Evolutionary conservation across 2,888 invertebrate genomes (phyloP), one percentile per base, ranked within the genome.

Genomic region (Scaptomyza reducta): DNA sequence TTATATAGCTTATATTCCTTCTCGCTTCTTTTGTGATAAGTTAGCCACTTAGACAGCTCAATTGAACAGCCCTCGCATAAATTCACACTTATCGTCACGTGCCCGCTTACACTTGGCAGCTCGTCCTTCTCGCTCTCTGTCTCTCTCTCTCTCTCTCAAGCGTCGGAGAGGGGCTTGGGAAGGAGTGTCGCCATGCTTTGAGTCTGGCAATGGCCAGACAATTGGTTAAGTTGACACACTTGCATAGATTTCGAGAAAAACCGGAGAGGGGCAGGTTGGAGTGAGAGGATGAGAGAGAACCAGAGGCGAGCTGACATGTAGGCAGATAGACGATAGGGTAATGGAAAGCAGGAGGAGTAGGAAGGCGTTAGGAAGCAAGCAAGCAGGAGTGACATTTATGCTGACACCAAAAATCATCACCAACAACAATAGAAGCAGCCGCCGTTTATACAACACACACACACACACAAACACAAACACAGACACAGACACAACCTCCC

Each of bases 401-500:
- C 81, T 81, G 81, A 81, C 81, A 82, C 79, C 71, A 68, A 85
- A 85, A 85, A 79, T 82, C 76, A 81, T 85, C 79, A 63, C 64
- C 79, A 81, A 55, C 70, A 72, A 59, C 75, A 77, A 59, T 57
- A 14, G 25, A 13, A 14, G 11, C 31, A 27, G 38, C 62, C 51
- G 31, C 18, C 18, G 33, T 33, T 49, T 22, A 16, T 40, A 16
- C 51, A 13, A 2, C 22, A 10, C 13, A 16, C 29, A 7, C 29
- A 1, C 29, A 2, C 27, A 27, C 27, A 2, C 2, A 6, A 1
- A 22, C 22, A 22, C 22, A 22, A 1, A 22, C 22, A 22, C 22
- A 22, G 22, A n/a, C n/a, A n/a, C n/a, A n/a, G n/a, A n/a, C n/a
- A n/a, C n/a, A n/a, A n/a, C n/a, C n/a, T n/a, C 22, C 3, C 22